These are phyloP conservation scores for Drosophila truncata DNA, from an alignment of 1,140 invertebrate species.

Conservation along the genomic window DNA sequence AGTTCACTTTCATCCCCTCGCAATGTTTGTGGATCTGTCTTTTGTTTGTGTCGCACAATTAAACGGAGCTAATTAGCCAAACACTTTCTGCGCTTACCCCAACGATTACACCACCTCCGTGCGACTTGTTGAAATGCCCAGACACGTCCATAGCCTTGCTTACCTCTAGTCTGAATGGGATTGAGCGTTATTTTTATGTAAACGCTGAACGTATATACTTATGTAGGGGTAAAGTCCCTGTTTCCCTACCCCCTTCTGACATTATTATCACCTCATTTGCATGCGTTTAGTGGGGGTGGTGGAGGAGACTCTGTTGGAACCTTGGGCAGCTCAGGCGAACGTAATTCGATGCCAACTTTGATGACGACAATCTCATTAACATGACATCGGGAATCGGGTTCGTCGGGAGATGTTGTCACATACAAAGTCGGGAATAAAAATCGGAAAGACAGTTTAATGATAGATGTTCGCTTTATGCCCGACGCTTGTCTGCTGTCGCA, in stretches of 20 bases:
- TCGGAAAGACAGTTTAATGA: constrained; percentile 42
- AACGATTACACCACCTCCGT: background rate
- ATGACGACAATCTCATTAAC: constrained; percentile 77
- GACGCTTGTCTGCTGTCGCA: constrained; percentile 28
- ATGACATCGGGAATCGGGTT: constrained; percentile 63
- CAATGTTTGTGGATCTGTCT: constrained; percentile 25
- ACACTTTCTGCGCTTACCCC: constrained; percentile 61
- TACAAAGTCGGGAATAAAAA: constrained; percentile 40
- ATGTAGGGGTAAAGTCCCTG: background rate
- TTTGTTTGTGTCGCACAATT: constrained; percentile 51
- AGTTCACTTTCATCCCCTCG: constrained; percentile 49
- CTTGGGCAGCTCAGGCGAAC: constrained; percentile 53
- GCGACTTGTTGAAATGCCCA: constrained; percentile 57
- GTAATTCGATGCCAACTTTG: constrained; percentile 77
- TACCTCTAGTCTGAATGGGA: constrained; percentile 67
- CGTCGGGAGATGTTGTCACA: constrained; percentile 29
- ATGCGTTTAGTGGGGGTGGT: constrained; percentile 47
- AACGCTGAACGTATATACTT: constrained; percentile 4
- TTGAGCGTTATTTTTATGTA: constrained; percentile 59
- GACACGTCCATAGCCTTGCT: constrained; percentile 59
- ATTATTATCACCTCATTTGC: constrained; percentile 76
- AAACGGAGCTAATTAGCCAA: constrained; percentile 68
- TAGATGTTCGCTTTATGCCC: constrained; percentile 51
- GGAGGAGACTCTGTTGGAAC: constrained; percentile 53
- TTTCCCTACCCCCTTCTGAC: background rate